Conservation (phyloP, 2,888 invertebrate species). For the Acronicta psi region DNA sequence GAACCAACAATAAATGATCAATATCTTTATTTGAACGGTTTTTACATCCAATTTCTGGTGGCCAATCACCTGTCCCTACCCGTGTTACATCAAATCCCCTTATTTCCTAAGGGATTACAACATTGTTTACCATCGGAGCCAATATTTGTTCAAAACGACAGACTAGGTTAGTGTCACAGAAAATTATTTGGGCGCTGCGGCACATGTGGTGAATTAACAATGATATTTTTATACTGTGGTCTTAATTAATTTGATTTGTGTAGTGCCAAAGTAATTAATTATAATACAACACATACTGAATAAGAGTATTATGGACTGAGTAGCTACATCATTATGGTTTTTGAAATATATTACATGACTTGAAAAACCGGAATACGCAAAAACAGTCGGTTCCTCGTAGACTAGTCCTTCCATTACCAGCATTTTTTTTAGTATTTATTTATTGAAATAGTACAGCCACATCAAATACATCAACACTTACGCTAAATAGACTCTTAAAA, state of each 20-base stretch:
- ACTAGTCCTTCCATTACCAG: too few relatives aligned
- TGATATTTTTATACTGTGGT: constrained; percentile 31
- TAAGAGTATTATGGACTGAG: neutral
- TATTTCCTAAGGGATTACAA: constrained; percentile 74
- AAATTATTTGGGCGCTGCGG: constrained; percentile 21
- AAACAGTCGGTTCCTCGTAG: too few relatives aligned
- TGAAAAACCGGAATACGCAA: too few relatives aligned
- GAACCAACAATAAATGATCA: constrained; percentile 31
- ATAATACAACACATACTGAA: constrained; percentile 9
- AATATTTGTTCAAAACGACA: constrained; percentile 57
- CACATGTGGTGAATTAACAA: constrained; percentile 3
- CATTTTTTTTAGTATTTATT: too few relatives aligned
- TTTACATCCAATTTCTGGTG: constrained; percentile 60
- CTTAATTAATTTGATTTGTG: constrained; percentile 50
- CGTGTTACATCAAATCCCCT: constrained; percentile 65
- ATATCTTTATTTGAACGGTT: constrained; percentile 32
- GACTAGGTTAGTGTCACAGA: constrained; percentile 24
- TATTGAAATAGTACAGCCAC: too few relatives aligned
- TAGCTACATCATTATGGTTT: too few relatives aligned
- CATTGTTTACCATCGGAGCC: constrained; percentile 50
- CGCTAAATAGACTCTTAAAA: too few relatives aligned
- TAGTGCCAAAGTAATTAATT: constrained; percentile 37
- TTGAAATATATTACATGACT: neutral
- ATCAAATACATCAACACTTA: too few relatives aligned
- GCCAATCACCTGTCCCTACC: constrained; percentile 65